phyloP scores from a whole-genome alignment of 2,888 invertebrate species.

The Amphimallon solstitiale region DNA sequence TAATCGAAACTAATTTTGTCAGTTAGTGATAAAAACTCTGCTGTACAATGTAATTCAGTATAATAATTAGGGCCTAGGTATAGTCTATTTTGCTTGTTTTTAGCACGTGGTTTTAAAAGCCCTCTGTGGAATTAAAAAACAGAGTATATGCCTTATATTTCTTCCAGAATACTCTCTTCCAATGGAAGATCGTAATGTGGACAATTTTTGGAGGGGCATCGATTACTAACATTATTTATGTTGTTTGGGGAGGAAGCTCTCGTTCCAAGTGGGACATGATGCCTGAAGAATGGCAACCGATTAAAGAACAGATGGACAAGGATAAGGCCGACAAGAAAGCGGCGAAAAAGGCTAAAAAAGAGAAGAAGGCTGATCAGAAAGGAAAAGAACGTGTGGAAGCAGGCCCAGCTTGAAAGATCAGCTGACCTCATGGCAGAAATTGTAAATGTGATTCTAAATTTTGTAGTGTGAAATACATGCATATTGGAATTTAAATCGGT shows the following conservation, averaged over 20 bases:
- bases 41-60: too few relatives aligned
- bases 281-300: conserved; percentile 21
- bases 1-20: too few relatives aligned
- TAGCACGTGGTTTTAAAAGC: too few relatives aligned
- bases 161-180: conserved; percentile 69
- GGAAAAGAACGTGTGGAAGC: background rate
- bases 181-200: conserved; percentile 87
- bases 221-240: conserved; percentile 74
- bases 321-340: conserved; percentile 31
- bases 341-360: conserved; percentile 11
- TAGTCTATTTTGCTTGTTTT: too few relatives aligned
- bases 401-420: too few relatives aligned
- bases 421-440: background rate
- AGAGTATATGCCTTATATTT: too few relatives aligned
- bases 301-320: background rate
- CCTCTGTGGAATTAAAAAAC: too few relatives aligned
- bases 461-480: background rate
- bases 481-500: background rate
- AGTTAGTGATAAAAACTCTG: too few relatives aligned
- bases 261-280: conserved; percentile 35
- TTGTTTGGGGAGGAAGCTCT: conserved; percentile 78
- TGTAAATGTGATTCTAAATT: background rate
- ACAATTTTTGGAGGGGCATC: conserved; percentile 76
- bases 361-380: background rate
- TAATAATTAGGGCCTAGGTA: too few relatives aligned